Base-by-base conservation (phyloP, 2,113 vertebrate species). In the Chamaea fasciata region DNA sequence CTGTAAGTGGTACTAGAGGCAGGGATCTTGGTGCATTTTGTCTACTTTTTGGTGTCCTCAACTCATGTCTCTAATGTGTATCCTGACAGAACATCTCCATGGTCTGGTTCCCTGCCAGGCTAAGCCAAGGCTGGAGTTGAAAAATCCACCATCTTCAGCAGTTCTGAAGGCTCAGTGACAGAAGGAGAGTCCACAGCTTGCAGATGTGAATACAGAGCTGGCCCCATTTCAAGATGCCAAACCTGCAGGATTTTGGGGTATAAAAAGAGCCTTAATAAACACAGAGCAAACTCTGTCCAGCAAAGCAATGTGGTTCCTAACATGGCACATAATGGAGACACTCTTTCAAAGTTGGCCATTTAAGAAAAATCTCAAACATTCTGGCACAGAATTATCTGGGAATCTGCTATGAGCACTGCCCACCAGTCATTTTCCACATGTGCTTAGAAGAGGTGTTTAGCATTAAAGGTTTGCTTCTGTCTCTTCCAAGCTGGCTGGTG, bases 51-150 rank as follows among this genome's bases (percentile, higher is more conserved):
- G 49, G 75, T 95, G 60, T 97, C 93, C 55, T 97, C 91, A 19
- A 93, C 67, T 56, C 90, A 56, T 65, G 97, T 84, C 78, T 98
- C 97, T 52, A 98, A 88, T 82, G 97, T 93, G 47, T 97, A 98
- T 80, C 96, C 96, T 6, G 96, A 96, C 31, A 97, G 97, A 35
- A 68, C 67, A 15, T 97, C 95, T 63, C 96, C 94, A 22, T 41
- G 16, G 31, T 73, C 94, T 46, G 97, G 97, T 69, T 98, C 92
- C 13, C 19, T 41, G 49, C 97, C 97, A 98, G 44, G 91, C 92
- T 97, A 98, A 97, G 16, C 95, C 98, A 92, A 98, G 84, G 70
- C 92, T 98, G 71, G 96, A 97, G 91, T 90, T 97, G 97, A 97
- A 78, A 97, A 98, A 65, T 98, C 95, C 9, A 96, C 95, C 56